These are phyloP conservation scores for Calephelis perditalis DNA, from an alignment of 2,888 invertebrate genomes.

Conservation along the genomic window DNA sequence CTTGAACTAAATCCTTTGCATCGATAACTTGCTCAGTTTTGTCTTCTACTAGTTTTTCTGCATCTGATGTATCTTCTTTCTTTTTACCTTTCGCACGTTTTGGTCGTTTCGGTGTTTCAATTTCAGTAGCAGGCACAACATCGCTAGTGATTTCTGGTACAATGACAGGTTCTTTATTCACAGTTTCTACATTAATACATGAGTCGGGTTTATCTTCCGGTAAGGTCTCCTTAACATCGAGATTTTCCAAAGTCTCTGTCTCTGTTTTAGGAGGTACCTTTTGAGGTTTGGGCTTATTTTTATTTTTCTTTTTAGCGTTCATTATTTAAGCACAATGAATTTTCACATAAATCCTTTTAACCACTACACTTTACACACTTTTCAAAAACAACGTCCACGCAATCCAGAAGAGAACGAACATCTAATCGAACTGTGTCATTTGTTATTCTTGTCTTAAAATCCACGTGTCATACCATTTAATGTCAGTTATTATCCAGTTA, in stretches of 20 bases:
- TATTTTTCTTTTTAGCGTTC: constrained; percentile 65
- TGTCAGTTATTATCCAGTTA: constrained; percentile 43
- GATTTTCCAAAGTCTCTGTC: constrained; percentile 20
- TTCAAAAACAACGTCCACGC: constrained; percentile 41
- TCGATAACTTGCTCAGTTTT: constrained; percentile 22
- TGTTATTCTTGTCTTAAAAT: constrained; percentile 59
- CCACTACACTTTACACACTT: constrained; percentile 23
- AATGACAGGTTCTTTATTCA: constrained; percentile 19
- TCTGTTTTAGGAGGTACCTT: constrained; percentile 38
- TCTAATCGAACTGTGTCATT: constrained; percentile 59
- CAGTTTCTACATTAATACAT: constrained; percentile 20
- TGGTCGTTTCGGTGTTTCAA: constrained; percentile 60
- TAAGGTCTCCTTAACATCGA: constrained; percentile 20
- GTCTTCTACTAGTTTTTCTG: constrained; percentile 19
- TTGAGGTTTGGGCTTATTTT: constrained; percentile 46
- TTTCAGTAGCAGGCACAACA: constrained; percentile 13
- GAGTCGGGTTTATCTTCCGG: constrained; percentile 9
- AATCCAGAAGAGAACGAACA: constrained; percentile 55
- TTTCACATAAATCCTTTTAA: constrained; percentile 21
- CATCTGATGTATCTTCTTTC: constrained; percentile 41
- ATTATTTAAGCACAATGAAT: constrained; percentile 34
- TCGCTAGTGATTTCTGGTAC: constrained; percentile 10
- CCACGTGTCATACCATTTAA: constrained; percentile 53
- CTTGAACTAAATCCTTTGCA: constrained; percentile 1
- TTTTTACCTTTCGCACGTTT: constrained; percentile 67